A percentile compares a stretch with the other conserved stretches of the same genome.
phyloP scores from a whole-genome alignment of 2,113 vertebrate genomes.

The Mustelus asterias region DNA sequence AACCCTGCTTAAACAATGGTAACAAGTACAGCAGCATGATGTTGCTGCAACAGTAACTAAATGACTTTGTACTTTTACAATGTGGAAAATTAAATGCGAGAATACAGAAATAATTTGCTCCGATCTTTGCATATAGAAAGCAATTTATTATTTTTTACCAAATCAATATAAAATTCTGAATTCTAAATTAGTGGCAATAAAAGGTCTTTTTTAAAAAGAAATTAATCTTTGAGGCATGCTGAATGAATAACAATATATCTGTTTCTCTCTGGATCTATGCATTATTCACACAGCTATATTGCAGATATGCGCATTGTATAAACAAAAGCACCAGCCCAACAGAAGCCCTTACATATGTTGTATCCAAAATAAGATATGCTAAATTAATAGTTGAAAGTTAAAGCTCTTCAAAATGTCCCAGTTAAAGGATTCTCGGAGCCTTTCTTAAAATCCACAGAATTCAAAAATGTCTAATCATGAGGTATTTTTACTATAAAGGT shows the following conservation, averaged over 20 bases:
- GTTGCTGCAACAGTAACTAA: background rate
- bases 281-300: background rate
- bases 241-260: background rate
- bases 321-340: background rate
- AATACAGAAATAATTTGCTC: background rate
- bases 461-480: background rate
- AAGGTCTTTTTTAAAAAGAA: background rate
- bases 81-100: background rate
- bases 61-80: background rate
- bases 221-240: conserved; percentile 7
- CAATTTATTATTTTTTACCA: background rate
- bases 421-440: background rate
- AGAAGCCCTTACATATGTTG: background rate
- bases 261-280: conserved; percentile 2
- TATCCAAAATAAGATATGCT: background rate
- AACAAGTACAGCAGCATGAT: background rate
- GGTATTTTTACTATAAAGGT: background rate
- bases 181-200: background rate
- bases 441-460: background rate
- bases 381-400: background rate
- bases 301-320: background rate
- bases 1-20: background rate
- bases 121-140: background rate
- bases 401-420: background rate
- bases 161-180: background rate